phyloP scores from a whole-genome alignment of 2,888 invertebrate genomes.

The Eretmocerus hayati region DNA sequence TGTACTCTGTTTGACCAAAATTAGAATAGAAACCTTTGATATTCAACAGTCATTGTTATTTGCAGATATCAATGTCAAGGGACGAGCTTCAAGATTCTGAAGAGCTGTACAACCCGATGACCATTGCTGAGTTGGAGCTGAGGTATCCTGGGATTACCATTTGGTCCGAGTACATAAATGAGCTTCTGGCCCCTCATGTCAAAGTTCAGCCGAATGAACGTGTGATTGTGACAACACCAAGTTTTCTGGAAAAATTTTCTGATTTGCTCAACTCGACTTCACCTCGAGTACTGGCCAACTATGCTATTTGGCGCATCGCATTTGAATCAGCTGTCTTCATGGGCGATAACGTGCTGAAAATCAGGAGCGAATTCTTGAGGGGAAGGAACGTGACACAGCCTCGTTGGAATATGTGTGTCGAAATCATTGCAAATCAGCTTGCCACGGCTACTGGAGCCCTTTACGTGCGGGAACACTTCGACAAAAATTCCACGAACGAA shows the following conservation, averaged over 20 bases:
- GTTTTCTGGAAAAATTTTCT: conserved; percentile 67
- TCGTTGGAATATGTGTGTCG: conserved; percentile 88
- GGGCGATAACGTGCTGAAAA: neutral
- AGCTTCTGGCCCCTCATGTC: conserved; percentile 61
- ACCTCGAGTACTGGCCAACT: conserved; percentile 73
- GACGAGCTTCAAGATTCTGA: conserved; percentile 87
- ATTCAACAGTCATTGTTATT: no score
- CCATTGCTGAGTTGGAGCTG: conserved; percentile 63
- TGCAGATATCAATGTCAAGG: conserved; percentile 52
- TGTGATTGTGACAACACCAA: conserved; percentile 79
- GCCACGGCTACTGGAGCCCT: conserved; percentile 72
- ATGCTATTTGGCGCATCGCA: conserved; percentile 69
- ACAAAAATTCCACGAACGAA: conserved; percentile 72
- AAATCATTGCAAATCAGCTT: conserved; percentile 68
- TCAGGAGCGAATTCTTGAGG: conserved; percentile 48
- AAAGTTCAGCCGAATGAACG: conserved; percentile 61
- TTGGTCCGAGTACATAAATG: conserved; percentile 81
- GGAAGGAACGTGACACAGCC: conserved; percentile 78
- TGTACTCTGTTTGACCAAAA: no score
- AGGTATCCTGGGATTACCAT: conserved; percentile 68
- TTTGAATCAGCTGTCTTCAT: neutral
- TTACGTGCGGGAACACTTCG: conserved; percentile 80
- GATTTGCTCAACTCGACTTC: conserved; percentile 52
- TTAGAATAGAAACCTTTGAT: no score
- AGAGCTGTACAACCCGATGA: conserved; percentile 84